phyloP scores from a whole-genome alignment of 2,113 vertebrate species.

The Ptilonorhynchus violaceus region DNA sequence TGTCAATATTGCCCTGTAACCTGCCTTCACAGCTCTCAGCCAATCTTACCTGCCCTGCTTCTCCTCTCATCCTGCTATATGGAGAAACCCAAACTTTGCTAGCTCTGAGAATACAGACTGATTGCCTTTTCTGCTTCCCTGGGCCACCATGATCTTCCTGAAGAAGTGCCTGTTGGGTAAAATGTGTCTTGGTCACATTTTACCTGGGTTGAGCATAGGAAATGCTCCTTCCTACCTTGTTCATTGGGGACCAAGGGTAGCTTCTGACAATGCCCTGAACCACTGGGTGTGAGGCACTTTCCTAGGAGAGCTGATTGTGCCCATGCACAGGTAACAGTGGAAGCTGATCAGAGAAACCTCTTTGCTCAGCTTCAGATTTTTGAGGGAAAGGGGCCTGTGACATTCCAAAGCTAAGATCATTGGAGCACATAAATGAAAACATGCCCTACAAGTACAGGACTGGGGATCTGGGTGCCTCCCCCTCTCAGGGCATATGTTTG shows the following conservation, averaged over 20 bases:
- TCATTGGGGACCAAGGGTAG: background rate
- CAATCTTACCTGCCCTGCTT: background rate
- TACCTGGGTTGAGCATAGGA: background rate
- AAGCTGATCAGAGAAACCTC: background rate
- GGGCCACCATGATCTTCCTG: background rate
- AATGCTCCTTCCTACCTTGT: background rate
- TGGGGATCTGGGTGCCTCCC: background rate
- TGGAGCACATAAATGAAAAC: background rate
- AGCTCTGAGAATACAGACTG: background rate
- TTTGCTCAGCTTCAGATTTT: background rate
- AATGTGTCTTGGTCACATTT: background rate
- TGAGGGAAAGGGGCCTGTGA: background rate
- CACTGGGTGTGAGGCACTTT: background rate
- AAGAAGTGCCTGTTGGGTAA: background rate
- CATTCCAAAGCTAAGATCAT: background rate
- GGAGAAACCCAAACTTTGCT: background rate
- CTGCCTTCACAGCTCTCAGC: background rate
- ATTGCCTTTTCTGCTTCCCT: background rate
- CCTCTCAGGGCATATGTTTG: background rate
- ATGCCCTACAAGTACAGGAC: background rate
- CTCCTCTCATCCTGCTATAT: background rate
- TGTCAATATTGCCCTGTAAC: background rate
- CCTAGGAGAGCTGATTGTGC: background rate
- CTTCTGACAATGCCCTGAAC: background rate
- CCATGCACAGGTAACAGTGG: accelerated